phyloP scores from a whole-genome alignment of 2,113 vertebrate genomes.

The Haplochromis burtoni region DNA sequence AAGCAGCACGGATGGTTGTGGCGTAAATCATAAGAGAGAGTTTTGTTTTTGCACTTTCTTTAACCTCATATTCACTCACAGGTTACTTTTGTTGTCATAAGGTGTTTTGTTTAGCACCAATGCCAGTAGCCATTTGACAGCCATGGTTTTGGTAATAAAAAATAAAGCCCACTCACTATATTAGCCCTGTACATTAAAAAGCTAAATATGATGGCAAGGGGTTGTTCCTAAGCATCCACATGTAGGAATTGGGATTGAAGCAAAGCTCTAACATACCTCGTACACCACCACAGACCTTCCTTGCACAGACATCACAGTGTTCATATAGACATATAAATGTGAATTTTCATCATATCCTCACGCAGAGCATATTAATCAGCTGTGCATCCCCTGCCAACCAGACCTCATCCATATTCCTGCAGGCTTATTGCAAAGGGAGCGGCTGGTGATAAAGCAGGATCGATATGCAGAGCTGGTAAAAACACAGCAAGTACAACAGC shows the following conservation, averaged over 20 bases:
- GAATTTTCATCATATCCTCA: conserved; percentile 57
- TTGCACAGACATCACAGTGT: conserved; percentile 45
- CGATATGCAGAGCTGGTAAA: conserved; percentile 67
- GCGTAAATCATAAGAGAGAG: background rate
- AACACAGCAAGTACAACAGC: conserved; percentile 59
- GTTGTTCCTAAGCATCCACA: background rate
- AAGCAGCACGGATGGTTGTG: background rate
- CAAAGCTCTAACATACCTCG: background rate
- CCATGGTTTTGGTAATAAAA: background rate
- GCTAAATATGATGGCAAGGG: background rate
- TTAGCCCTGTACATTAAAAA: background rate
- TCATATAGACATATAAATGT: conserved; percentile 50
- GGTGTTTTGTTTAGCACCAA: background rate
- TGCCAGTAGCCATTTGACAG: background rate
- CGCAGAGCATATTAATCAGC: conserved; percentile 54
- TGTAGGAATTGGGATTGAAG: background rate
- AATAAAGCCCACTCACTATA: background rate
- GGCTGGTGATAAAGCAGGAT: conserved; percentile 62
- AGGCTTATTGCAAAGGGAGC: conserved; percentile 53
- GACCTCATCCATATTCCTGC: conserved; percentile 63
- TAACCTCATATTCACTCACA: background rate
- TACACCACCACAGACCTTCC: conserved; percentile 22
- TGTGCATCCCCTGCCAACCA: conserved; percentile 45
- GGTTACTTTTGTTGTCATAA: background rate
- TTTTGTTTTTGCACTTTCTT: background rate